Evolutionary conservation across 2,888 invertebrate genomes (phyloP).

Genomic region (Electrophaes corylata): DNA sequence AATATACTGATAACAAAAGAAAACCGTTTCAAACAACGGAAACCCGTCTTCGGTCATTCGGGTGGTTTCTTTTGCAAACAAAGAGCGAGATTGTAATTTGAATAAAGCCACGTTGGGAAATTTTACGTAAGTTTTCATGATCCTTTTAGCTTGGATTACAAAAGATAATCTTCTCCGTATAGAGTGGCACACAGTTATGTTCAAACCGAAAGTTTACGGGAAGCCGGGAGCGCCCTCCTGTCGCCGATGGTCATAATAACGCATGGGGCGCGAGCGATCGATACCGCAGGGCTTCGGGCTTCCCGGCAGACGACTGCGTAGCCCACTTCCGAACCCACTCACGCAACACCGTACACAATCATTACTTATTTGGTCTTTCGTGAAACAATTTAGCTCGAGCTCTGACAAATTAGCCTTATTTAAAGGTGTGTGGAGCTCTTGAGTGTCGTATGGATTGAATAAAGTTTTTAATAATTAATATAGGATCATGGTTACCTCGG

Average conservation of each 20-base stretch:
- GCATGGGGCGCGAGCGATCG: constrained; percentile 77
- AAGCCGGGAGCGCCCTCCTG: constrained; percentile 74
- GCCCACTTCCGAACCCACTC: constrained; percentile 54
- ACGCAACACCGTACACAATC: constrained; percentile 55
- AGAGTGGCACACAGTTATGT: constrained; percentile 50
- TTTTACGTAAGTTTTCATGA: constrained; percentile 14
- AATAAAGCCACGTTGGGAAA: constrained; percentile 18
- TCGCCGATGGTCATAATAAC: constrained; percentile 76
- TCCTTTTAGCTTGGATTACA: constrained; percentile 19
- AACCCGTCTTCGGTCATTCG: constrained; percentile 23
- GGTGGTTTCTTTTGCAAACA: constrained; percentile 25
- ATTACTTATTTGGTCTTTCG: constrained; percentile 49
- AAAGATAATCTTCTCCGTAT: constrained; percentile 32
- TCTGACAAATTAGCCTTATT: constrained; percentile 26
- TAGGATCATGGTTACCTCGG: neutral
- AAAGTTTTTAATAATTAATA: constrained; percentile 9
- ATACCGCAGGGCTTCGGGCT: constrained; percentile 76
- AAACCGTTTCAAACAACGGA: constrained; percentile 26
- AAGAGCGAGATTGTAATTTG: constrained; percentile 27
- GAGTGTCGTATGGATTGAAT: constrained; percentile 11
- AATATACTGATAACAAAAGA: constrained; percentile 29
- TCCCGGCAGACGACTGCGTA: constrained; percentile 53
- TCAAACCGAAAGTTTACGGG: constrained; percentile 62
- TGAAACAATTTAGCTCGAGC: constrained; percentile 49
- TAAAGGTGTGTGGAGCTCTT: constrained; percentile 14